Percentiles rank a stretch among this genome's conserved stretches.
Evolutionary conservation across 2,113 vertebrate species (phyloP).

Genomic region (Oostethus manadensis): DNA sequence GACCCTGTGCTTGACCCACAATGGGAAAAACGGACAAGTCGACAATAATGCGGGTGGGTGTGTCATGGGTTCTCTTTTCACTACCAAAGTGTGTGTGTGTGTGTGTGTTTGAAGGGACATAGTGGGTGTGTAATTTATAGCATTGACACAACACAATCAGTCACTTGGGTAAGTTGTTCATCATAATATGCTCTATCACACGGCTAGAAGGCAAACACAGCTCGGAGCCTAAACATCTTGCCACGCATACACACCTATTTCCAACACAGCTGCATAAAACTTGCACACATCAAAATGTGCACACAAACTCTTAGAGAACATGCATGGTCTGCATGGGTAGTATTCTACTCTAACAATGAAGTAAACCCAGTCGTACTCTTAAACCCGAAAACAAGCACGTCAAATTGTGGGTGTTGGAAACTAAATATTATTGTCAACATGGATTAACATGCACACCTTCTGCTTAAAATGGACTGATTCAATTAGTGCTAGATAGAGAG

Average conservation of each 20-base stretch:
- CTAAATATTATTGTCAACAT: too few species aligned
- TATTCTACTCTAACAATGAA: too few species aligned
- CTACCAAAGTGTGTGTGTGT: constrained; percentile 28
- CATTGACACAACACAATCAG: constrained; percentile 55
- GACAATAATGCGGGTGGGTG: constrained; percentile 1
- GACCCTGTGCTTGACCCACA: constrained; percentile 27
- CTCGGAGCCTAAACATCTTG: constrained; percentile 24
- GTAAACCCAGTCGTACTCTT: too few species aligned
- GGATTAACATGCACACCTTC: too few species aligned
- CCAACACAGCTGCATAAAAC: background rate
- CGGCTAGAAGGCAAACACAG: constrained; percentile 54
- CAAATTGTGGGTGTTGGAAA: too few species aligned
- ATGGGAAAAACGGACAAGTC: constrained; percentile 22
- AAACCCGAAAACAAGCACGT: too few species aligned
- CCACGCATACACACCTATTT: background rate
- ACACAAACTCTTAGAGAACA: background rate
- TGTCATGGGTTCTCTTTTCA: constrained; percentile 29
- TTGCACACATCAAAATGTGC: background rate
- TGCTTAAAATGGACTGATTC: too few species aligned
- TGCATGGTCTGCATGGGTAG: too few species aligned
- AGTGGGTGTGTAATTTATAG: constrained; percentile 65
- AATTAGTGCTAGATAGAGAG: too few species aligned
- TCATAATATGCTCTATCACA: constrained; percentile 62
- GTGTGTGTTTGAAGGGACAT: constrained; percentile 41
- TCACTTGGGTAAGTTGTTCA: constrained; percentile 62